Conservation (phyloP, 2,797 vertebrate genomes). For the Manis pentadactyla region DNA sequence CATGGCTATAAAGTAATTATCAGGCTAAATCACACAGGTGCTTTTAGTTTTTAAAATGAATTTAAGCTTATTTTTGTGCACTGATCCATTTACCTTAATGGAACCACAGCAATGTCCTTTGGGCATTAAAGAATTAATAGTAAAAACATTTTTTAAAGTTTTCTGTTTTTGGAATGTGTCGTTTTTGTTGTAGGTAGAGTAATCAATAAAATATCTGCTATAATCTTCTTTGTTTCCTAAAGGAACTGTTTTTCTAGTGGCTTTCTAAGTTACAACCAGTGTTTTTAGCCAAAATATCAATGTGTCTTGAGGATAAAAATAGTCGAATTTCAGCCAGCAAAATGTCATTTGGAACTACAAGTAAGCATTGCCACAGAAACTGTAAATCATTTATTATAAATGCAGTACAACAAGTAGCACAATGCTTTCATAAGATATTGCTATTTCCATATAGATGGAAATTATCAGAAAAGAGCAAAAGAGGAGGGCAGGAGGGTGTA, state of each 20-base stretch:
- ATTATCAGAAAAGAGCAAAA: background rate
- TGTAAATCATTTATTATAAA: constrained; percentile 15
- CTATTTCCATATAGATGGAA: background rate
- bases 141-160: background rate
- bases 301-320: constrained; percentile 36
- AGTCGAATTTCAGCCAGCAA: constrained; percentile 16
- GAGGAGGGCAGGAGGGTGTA: background rate
- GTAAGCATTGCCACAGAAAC: background rate
- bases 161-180: background rate
- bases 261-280: constrained; percentile 11
- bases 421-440: background rate
- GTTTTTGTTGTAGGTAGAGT: background rate
- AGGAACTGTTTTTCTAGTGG: background rate
- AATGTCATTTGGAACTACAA: constrained; percentile 47
- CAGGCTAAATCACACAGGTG: background rate
- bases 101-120: background rate
- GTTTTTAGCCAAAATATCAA: constrained; percentile 4
- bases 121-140: background rate
- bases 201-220: background rate
- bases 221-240: constrained; percentile 1
- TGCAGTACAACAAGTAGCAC: background rate
- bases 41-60: background rate
- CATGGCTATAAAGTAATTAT: background rate
- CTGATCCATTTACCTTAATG: background rate
- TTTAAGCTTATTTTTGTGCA: background rate